A percentile compares a stretch with the other conserved stretches of the same genome.
phyloP scores from a whole-genome alignment of 2,797 vertebrate species.

The Stomatorhinus walkeri region DNA sequence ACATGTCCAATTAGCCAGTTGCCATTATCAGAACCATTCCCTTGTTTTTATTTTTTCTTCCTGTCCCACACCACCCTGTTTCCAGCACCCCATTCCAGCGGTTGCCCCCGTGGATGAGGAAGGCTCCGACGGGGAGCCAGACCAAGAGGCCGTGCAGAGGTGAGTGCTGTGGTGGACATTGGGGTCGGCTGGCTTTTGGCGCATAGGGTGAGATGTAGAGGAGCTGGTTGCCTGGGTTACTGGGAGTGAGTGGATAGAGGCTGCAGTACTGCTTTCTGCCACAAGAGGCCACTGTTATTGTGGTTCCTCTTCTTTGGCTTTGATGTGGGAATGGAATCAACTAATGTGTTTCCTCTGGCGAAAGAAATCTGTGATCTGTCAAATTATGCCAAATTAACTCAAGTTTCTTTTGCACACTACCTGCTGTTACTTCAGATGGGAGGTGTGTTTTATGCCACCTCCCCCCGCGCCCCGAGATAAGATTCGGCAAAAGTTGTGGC shows the following conservation, averaged over 20 bases:
- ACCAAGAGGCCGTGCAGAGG: conserved; percentile 98
- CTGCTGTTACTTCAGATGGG: conserved; percentile 10
- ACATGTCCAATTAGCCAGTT: not conserved
- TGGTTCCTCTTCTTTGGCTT: conserved; percentile 15
- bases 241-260: conserved; percentile 56
- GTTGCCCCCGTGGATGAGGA: conserved; percentile 98
- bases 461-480: conserved; percentile 5
- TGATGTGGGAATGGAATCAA: conserved; percentile 13
- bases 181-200: conserved; percentile 19
- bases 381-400: conserved; percentile 16
- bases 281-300: conserved; percentile 34
- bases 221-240: conserved; percentile 60
- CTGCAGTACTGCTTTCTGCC: conserved; percentile 56
- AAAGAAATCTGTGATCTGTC: conserved; percentile 15
- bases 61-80: conserved; percentile 18
- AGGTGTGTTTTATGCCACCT: conserved; percentile 22
- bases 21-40: not conserved
- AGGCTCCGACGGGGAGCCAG: conserved; percentile 91
- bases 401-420: conserved; percentile 7
- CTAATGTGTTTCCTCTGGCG: conserved; percentile 11
- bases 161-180: conserved; percentile 50
- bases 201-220: conserved; percentile 29
- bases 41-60: not conserved
- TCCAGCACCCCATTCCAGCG: conserved; percentile 80
- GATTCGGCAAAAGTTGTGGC: conserved; percentile 14